phyloP scores from a whole-genome alignment of 2,797 vertebrate genomes.

The Channallabes apus region DNA sequence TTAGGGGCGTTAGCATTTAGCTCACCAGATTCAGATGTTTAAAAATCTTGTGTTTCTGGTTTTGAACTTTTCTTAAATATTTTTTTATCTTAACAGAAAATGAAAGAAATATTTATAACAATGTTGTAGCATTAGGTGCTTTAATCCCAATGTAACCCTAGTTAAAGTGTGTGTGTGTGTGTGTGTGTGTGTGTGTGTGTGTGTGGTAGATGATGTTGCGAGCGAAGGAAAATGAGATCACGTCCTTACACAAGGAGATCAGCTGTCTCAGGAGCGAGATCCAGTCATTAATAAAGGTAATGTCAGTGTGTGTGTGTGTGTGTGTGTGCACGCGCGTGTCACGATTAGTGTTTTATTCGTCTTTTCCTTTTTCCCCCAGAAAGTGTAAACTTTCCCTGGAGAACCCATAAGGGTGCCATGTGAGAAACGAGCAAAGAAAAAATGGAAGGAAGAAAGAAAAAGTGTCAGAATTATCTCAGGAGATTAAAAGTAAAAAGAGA shows the following conservation, averaged over 20 bases:
- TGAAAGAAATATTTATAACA: no score
- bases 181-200: constrained; percentile 19
- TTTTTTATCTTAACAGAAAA: no score
- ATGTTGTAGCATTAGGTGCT: not conserved
- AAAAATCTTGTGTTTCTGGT: no score
- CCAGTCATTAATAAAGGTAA: constrained; percentile 85
- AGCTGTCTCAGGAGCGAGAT: constrained; percentile 89
- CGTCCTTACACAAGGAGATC: constrained; percentile 87
- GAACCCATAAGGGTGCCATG: not conserved
- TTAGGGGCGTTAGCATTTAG: no score
- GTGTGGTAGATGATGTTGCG: constrained; percentile 81
- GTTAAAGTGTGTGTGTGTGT: constrained; percentile 28
- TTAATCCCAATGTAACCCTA: not conserved
- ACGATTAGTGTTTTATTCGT: not conserved
- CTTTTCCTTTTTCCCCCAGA: no score
- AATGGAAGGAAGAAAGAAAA: no score
- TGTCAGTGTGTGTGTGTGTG: not conserved
- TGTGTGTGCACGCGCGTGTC: not conserved
- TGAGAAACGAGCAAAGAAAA: no score
- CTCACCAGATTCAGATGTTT: no score
- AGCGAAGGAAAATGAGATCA: constrained; percentile 90
- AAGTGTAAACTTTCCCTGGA: no score
- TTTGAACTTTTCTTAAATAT: no score
- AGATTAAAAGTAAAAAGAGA: no score
- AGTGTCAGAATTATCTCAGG: no score